Conservation (phyloP, 2,113 vertebrate genomes). For the Brienomyrus brachyistius region DNA sequence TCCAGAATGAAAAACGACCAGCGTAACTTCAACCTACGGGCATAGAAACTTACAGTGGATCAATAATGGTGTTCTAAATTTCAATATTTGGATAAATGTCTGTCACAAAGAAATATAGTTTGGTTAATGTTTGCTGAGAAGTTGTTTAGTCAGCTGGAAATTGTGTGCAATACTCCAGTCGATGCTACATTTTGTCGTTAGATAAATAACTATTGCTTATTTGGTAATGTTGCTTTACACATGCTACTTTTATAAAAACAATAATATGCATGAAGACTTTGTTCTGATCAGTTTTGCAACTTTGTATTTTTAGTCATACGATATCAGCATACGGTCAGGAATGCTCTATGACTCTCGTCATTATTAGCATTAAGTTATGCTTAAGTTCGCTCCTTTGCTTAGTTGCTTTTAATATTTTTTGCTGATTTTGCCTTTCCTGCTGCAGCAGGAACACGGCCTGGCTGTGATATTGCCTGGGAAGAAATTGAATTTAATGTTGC, state of each 20-base stretch:
- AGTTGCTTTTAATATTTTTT: neutral
- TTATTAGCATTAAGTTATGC: neutral
- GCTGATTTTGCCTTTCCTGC: neutral
- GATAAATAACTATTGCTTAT: neutral
- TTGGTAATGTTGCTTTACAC: neutral
- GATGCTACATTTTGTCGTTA: neutral
- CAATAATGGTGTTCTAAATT: neutral
- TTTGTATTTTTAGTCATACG: neutral
- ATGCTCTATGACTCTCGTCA: neutral
- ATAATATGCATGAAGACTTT: neutral
- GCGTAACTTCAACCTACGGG: neutral
- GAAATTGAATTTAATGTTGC: conserved; percentile 2
- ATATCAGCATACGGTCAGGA: neutral
- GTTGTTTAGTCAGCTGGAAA: neutral
- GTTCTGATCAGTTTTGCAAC: neutral
- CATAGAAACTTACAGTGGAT: neutral
- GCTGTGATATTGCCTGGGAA: neutral
- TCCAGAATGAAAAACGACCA: neutral
- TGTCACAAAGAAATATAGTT: conserved; percentile 2
- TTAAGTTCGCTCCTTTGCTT: neutral
- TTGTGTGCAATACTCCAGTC: neutral
- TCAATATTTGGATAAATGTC: neutral
- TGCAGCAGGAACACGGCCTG: neutral
- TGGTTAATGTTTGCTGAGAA: neutral
- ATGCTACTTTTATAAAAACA: neutral